Evolutionary conservation across 2,797 vertebrate genomes (phyloP).

Genomic region (Rhadinocentrus ornatus): DNA sequence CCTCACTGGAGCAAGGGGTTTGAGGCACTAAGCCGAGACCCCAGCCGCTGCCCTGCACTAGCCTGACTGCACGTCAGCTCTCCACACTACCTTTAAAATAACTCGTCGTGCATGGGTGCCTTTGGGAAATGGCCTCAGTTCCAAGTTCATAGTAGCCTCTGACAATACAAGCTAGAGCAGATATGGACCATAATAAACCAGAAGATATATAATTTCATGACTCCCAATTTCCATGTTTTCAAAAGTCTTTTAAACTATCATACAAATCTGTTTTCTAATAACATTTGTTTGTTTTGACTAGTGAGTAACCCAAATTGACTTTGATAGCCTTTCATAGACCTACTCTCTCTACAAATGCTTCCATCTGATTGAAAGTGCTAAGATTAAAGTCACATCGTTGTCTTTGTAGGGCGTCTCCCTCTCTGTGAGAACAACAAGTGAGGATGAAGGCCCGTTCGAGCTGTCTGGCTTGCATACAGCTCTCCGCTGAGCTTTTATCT

Average conservation of each 20-base stretch:
- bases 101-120: slow-evolving; percentile 66
- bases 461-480: slow-evolving; percentile 64
- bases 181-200: slow-evolving; percentile 23
- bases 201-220: slow-evolving; percentile 20
- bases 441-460: slow-evolving; percentile 69
- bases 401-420: slow-evolving; percentile 69
- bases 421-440: slow-evolving; percentile 64
- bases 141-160: slow-evolving; percentile 26
- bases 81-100: slow-evolving; percentile 77
- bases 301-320: slow-evolving; percentile 46
- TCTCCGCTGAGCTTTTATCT: slow-evolving; percentile 84
- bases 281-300: slow-evolving; percentile 58
- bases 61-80: slow-evolving; percentile 75
- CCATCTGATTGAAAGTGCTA: slow-evolving; percentile 57
- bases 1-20: slow-evolving; percentile 73
- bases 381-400: slow-evolving; percentile 78
- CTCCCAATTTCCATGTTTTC: slow-evolving; percentile 10
- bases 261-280: slow-evolving; percentile 13
- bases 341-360: slow-evolving; percentile 57
- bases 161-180: slow-evolving; percentile 14
- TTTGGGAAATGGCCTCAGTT: slow-evolving; percentile 57
- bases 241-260: slow-evolving; percentile 27
- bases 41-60: slow-evolving; percentile 54
- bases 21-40: slow-evolving; percentile 74
- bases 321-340: slow-evolving; percentile 48